These are phyloP conservation scores for Chelonus formosanus DNA, from an alignment of 2,888 invertebrate species.

Conservation along the genomic window DNA sequence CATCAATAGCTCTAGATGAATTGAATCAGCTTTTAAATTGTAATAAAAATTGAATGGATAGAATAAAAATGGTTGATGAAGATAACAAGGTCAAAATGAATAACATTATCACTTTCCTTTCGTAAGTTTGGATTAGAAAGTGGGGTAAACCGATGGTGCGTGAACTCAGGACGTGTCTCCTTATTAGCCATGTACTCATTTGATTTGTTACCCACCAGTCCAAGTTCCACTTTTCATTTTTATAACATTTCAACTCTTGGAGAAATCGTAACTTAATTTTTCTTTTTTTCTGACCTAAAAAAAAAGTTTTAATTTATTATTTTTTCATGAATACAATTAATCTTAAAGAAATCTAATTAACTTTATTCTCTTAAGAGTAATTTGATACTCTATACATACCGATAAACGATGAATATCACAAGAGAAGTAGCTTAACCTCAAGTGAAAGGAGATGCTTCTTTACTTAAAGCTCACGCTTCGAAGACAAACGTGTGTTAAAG, in stretches of 20 bases:
- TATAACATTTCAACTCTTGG: constrained; percentile 10
- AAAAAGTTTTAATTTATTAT: neutral
- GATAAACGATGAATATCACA: constrained; percentile 28
- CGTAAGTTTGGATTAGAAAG: constrained; percentile 46
- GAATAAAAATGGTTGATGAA: constrained; percentile 2
- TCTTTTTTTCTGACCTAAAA: neutral
- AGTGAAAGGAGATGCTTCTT: constrained; percentile 21
- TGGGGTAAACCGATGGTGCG: constrained; percentile 49
- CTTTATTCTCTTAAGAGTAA: neutral
- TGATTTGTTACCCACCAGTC: constrained; percentile 13
- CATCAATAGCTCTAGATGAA: no score
- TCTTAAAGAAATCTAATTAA: constrained; percentile 2
- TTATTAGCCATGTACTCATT: constrained; percentile 22
- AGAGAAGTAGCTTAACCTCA: constrained; percentile 8
- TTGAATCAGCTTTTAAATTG: no score
- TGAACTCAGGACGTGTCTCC: constrained; percentile 39
- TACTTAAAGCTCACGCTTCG: neutral
- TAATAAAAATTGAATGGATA: no score
- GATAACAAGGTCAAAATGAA: constrained; percentile 35
- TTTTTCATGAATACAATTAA: constrained; percentile 3
- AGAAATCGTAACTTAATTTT: constrained; percentile 18
- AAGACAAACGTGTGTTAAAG: constrained; percentile 5
- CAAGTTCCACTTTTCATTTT: constrained; percentile 31
- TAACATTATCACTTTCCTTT: constrained; percentile 49
- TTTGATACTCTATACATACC: constrained; percentile 1